Evolutionary conservation across 2,113 vertebrate genomes (phyloP).

Genomic region (Turdus rufiventris): DNA sequence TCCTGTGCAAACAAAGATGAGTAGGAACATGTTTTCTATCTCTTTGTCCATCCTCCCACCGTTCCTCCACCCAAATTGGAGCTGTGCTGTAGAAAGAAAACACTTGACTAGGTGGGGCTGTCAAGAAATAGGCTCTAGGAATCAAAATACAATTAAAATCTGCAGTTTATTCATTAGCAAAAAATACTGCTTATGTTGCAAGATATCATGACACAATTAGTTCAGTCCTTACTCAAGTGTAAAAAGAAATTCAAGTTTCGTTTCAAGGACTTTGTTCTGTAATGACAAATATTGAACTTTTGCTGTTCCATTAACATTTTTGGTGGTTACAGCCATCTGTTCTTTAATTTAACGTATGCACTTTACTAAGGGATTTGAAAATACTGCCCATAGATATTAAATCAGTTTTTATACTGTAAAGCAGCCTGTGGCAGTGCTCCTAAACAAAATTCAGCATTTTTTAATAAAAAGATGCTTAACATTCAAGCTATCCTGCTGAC

Average conservation of each 20-base stretch:
- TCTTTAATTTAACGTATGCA: constrained; percentile 30
- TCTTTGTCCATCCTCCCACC: not conserved
- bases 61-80: not conserved
- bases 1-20: not conserved
- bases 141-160: not conserved
- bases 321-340: constrained; percentile 18
- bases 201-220: not conserved
- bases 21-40: not conserved
- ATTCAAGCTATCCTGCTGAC: constrained; percentile 54
- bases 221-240: not conserved
- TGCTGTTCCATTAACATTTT: not conserved
- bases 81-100: not conserved
- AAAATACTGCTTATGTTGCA: not conserved
- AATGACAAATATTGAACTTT: not conserved
- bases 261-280: not conserved
- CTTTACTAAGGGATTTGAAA: constrained; percentile 38
- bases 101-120: not conserved
- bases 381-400: constrained; percentile 14
- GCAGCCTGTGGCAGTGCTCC: constrained; percentile 42
- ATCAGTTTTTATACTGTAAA: constrained; percentile 44
- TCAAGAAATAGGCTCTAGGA: not conserved
- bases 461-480: constrained; percentile 62
- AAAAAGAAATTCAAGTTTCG: not conserved
- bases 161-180: not conserved
- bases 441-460: constrained; percentile 54